phyloP scores from a whole-genome alignment of 2,113 vertebrate genomes.

The Psilopsiagon aurifrons region DNA sequence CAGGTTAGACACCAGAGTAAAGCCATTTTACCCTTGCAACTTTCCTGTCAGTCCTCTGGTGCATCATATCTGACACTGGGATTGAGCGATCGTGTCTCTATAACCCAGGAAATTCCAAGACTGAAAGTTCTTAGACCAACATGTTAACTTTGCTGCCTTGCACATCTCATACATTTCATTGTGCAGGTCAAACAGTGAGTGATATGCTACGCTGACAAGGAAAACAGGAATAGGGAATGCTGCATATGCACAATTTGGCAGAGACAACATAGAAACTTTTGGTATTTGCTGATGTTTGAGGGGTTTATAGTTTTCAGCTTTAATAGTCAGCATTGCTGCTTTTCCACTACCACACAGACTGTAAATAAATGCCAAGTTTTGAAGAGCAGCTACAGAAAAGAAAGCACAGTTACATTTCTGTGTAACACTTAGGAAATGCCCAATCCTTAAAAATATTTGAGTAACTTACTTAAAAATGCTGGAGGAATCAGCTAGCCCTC shows the following conservation, averaged over 20 bases:
- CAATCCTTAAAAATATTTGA: background rate
- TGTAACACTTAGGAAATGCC: background rate
- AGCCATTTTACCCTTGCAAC: background rate
- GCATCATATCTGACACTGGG: background rate
- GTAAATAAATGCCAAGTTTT: background rate
- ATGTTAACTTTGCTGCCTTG: background rate
- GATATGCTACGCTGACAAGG: background rate
- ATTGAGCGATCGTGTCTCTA: background rate
- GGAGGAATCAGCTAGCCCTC: background rate
- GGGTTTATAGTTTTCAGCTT: background rate
- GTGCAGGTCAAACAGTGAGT: background rate
- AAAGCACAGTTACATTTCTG: background rate
- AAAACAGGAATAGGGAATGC: background rate
- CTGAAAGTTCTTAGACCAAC: background rate
- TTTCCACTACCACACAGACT: background rate
- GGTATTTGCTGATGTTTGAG: background rate
- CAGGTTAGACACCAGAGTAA: accelerated
- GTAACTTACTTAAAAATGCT: background rate
- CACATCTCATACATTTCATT: background rate
- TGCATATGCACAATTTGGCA: background rate
- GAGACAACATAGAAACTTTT: background rate
- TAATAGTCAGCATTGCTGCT: background rate
- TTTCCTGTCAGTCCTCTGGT: background rate
- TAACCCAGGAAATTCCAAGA: conserved; percentile 14
- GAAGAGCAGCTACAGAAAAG: background rate